Percentiles rank a stretch among this genome's conserved stretches.
phyloP scores from a whole-genome alignment of 2,797 vertebrate genomes.

The Myotis findleyi region DNA sequence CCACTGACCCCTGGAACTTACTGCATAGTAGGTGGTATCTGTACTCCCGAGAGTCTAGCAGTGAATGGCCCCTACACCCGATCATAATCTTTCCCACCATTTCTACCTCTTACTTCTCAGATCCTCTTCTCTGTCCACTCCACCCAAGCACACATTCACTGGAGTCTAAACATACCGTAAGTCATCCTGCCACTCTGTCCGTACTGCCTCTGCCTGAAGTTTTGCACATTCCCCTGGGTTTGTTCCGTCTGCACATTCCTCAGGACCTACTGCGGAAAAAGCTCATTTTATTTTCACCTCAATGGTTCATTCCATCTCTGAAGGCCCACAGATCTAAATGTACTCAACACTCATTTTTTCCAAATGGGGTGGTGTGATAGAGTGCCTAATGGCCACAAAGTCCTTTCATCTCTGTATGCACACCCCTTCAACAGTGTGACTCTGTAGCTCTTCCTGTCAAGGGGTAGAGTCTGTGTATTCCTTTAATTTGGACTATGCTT shows the following conservation, averaged over 20 bases:
- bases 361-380: neutral
- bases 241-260: slow-evolving; percentile 19
- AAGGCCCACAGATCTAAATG: slow-evolving; percentile 29
- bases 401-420: slow-evolving; percentile 52
- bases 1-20: neutral
- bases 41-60: slow-evolving; percentile 36
- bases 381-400: slow-evolving; percentile 11
- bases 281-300: slow-evolving; percentile 50
- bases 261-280: neutral
- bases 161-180: slow-evolving; percentile 26
- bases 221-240: slow-evolving; percentile 44
- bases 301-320: slow-evolving; percentile 13
- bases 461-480: slow-evolving; percentile 23
- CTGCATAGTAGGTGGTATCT: neutral
- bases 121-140: slow-evolving; percentile 9
- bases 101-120: slow-evolving; percentile 43
- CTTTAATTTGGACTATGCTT: slow-evolving; percentile 40
- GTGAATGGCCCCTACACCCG: neutral
- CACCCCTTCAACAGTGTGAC: slow-evolving; percentile 27
- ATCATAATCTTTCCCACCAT: slow-evolving; percentile 36
- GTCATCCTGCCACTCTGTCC: neutral
- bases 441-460: slow-evolving; percentile 34
- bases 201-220: slow-evolving; percentile 27
- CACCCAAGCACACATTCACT: slow-evolving; percentile 31
- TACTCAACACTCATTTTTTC: slow-evolving; percentile 15